phyloP scores from a whole-genome alignment of 1,140 invertebrate species.

The Lanistes nyassanus region DNA sequence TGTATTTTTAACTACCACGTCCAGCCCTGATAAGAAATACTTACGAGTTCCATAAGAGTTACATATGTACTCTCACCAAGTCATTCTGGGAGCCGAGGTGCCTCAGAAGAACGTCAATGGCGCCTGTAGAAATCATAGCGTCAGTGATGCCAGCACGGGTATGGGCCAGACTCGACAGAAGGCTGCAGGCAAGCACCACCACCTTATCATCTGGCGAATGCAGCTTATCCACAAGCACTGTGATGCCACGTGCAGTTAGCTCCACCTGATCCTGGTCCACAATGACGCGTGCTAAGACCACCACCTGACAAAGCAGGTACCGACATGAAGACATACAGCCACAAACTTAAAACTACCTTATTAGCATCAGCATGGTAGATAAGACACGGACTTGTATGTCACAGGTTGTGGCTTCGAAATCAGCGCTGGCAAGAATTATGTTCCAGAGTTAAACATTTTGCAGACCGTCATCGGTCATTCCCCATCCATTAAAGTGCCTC shows the following conservation, averaged over 20 bases:
- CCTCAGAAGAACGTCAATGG: slow-evolving; percentile 58
- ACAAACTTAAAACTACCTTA: too few relatives aligned
- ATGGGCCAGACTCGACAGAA: slow-evolving; percentile 64
- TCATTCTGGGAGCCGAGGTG: slow-evolving; percentile 54
- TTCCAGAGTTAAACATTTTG: too few relatives aligned
- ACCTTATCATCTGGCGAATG: slow-evolving; percentile 57
- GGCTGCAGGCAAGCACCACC: slow-evolving; percentile 59
- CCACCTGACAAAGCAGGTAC: slow-evolving; percentile 53
- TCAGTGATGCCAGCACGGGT: slow-evolving; percentile 66
- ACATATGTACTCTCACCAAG: slow-evolving; percentile 31
- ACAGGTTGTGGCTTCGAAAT: too few relatives aligned
- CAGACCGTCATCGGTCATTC: too few relatives aligned
- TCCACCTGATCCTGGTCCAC: slow-evolving; percentile 62
- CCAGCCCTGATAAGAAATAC: neutral
- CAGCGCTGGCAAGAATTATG: too few relatives aligned
- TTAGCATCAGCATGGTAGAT: too few relatives aligned
- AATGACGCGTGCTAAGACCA: slow-evolving; percentile 65
- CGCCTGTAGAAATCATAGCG: slow-evolving; percentile 65
- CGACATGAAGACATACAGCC: neutral
- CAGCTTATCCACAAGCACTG: slow-evolving; percentile 56
- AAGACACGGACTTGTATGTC: too few relatives aligned
- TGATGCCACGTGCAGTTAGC: slow-evolving; percentile 63
- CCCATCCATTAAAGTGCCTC: too few relatives aligned
- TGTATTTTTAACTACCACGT: too few relatives aligned
- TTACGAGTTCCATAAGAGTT: neutral